Percentiles rank a stretch among this genome's conserved stretches.
phyloP scores from a whole-genome alignment of 2,888 invertebrate species.

The Drosophila ezoana region DNA sequence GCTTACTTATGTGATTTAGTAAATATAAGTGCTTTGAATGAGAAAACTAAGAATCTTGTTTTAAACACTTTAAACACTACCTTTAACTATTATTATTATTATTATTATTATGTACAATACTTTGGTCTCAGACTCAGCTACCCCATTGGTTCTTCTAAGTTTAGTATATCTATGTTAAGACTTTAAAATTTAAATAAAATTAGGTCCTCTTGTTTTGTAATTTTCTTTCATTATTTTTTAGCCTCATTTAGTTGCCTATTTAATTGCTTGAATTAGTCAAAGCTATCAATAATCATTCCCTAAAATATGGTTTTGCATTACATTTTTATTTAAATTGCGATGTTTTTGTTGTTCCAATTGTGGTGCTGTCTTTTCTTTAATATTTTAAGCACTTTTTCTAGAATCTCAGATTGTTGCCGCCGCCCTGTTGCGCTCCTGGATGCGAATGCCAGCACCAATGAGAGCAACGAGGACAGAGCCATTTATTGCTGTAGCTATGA shows the following conservation, averaged over 20 bases:
- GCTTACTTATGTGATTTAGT: constrained; percentile 7
- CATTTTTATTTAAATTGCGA: neutral
- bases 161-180: too few relatives aligned
- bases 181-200: neutral
- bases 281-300: too few relatives aligned
- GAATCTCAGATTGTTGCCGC: constrained; percentile 6
- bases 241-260: too few relatives aligned
- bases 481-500: constrained; percentile 33
- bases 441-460: constrained; percentile 52
- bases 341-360: too few relatives aligned
- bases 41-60: neutral
- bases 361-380: neutral
- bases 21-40: neutral
- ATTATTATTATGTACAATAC: neutral
- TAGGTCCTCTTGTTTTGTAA: neutral
- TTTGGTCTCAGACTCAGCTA: too few relatives aligned
- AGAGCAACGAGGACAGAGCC: constrained; percentile 56
- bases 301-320: neutral
- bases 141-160: too few relatives aligned
- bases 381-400: neutral
- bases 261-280: too few relatives aligned
- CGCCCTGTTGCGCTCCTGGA: constrained; percentile 12
- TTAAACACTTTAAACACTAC: neutral
- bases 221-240: too few relatives aligned
- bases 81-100: neutral